A percentile compares a stretch with the other conserved stretches of the same genome.
These are phyloP conservation scores for Merodon equestris DNA, from an alignment of 2,888 invertebrate species.

Conservation along the genomic window DNA sequence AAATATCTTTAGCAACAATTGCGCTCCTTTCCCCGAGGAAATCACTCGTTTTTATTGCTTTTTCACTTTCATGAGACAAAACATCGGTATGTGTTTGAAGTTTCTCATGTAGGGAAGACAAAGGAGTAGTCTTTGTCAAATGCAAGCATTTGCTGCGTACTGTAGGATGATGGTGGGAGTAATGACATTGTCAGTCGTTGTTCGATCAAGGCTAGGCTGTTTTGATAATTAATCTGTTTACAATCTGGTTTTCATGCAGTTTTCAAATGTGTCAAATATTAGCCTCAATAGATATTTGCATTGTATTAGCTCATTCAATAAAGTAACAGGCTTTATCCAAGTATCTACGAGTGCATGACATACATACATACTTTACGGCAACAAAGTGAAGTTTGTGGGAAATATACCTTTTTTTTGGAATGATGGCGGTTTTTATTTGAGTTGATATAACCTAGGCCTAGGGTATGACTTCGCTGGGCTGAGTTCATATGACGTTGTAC, in stretches of 20 bases:
- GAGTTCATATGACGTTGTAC: no score
- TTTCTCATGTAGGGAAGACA: not conserved
- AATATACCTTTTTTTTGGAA: no score
- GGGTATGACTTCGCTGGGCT: no score
- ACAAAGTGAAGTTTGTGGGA: no score
- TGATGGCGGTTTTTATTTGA: no score
- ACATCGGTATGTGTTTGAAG: not conserved
- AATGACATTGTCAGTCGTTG: not conserved
- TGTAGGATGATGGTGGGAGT: not conserved
- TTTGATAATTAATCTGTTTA: constrained; percentile 32
- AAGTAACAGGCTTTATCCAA: no score
- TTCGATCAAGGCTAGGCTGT: not conserved
- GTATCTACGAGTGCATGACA: no score
- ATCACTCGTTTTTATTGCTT: constrained; percentile 19
- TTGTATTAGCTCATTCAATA: no score
- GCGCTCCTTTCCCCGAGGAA: not conserved
- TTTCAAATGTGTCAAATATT: constrained; percentile 26
- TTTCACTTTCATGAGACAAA: constrained; percentile 5
- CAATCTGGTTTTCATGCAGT: constrained; percentile 21
- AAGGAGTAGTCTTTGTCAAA: constrained; percentile 10
- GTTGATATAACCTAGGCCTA: no score
- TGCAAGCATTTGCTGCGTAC: no score
- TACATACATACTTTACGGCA: no score
- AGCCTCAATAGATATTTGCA: no score
- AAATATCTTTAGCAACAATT: constrained; percentile 44